These are phyloP conservation scores for Phragmatobia fuliginosa DNA, from an alignment of 2,888 invertebrate genomes.

Conservation along the genomic window DNA sequence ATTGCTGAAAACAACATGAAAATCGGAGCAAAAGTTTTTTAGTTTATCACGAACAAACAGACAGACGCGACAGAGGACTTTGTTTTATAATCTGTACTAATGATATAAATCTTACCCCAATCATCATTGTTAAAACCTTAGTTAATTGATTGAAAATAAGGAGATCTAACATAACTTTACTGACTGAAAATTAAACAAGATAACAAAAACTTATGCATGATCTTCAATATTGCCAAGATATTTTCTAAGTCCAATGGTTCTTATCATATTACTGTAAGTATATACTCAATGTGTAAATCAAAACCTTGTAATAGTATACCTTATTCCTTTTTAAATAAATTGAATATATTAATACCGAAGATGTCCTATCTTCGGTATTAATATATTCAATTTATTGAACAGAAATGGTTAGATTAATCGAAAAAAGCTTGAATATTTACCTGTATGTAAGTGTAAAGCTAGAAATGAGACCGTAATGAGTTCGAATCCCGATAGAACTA, in stretches of 20 bases:
- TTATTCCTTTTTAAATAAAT: neutral
- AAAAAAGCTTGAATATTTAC: conserved; percentile 14
- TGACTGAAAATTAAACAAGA: too few relatives aligned
- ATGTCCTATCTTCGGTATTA: too few relatives aligned
- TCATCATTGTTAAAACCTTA: neutral
- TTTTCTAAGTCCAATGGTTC: neutral
- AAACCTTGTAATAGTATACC: neutral
- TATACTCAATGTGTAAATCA: too few relatives aligned
- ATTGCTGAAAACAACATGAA: too few relatives aligned
- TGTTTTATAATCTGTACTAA: too few relatives aligned
- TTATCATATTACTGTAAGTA: neutral
- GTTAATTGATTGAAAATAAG: neutral
- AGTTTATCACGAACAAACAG: too few relatives aligned
- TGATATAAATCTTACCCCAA: neutral
- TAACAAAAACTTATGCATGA: too few relatives aligned
- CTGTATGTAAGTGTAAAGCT: conserved; percentile 28
- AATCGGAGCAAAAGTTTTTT: too few relatives aligned
- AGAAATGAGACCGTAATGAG: conserved; percentile 39
- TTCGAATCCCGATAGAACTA: conserved; percentile 62
- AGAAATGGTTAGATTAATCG: neutral
- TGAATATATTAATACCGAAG: too few relatives aligned
- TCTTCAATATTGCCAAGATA: neutral
- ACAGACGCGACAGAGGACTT: too few relatives aligned
- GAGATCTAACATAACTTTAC: neutral
- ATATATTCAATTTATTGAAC: too few relatives aligned